Conservation (phyloP, 1,140 invertebrate genomes). For the Heliconius nattereri region DNA sequence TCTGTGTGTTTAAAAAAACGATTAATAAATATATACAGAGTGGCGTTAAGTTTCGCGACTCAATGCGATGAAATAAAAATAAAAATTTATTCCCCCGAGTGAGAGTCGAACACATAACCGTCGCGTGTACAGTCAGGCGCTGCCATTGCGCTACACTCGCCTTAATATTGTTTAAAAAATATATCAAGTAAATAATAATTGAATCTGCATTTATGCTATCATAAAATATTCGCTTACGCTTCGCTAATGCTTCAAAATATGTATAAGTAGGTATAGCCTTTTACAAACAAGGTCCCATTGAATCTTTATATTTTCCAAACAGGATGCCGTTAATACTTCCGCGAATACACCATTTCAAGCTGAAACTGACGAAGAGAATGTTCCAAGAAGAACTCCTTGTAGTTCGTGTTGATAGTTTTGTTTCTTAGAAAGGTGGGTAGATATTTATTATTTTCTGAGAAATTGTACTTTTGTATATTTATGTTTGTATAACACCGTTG, state of each 20-base stretch:
- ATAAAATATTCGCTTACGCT: constrained; percentile 1
- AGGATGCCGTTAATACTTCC: constrained; percentile 12
- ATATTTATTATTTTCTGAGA: background rate
- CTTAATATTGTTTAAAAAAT: too few species aligned
- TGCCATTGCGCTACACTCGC: too few species aligned
- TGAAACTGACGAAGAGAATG: background rate
- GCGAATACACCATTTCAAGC: background rate
- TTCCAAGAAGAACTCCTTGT: background rate
- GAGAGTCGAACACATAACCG: too few species aligned
- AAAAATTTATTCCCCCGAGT: too few species aligned
- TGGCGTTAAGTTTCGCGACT: too few species aligned
- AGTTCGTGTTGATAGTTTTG: background rate
- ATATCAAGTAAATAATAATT: background rate
- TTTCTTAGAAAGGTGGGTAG: background rate
- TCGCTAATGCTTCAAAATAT: background rate
- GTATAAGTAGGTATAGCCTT: background rate
- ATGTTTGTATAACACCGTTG: too few species aligned
- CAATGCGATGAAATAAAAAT: too few species aligned
- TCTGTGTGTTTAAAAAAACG: too few species aligned
- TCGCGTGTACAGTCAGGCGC: too few species aligned
- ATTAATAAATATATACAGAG: too few species aligned
- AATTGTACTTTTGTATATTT: background rate
- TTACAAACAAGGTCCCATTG: constrained; percentile 5
- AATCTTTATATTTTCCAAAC: constrained; percentile 14
- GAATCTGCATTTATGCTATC: background rate